phyloP scores from a whole-genome alignment of 2,113 vertebrate genomes.

The Tetrax tetrax region DNA sequence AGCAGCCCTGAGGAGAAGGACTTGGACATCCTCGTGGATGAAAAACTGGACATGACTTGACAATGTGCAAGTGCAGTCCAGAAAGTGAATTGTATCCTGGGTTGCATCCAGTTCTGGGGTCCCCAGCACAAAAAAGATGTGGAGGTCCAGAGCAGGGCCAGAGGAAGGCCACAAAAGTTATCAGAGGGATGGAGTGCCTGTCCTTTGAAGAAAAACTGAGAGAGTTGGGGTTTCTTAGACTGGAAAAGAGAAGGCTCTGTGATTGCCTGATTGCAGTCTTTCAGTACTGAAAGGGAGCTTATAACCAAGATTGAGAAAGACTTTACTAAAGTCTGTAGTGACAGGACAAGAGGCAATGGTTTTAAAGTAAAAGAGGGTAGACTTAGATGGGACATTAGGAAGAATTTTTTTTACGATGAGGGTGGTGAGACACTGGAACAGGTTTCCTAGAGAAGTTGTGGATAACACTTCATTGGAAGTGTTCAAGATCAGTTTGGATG shows the following conservation, averaged over 20 bases:
- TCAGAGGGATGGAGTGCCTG: background rate
- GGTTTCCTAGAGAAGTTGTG: no score
- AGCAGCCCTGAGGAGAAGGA: background rate
- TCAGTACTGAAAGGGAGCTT: background rate
- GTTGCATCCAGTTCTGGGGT: background rate
- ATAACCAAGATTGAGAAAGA: background rate
- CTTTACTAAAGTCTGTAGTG: background rate
- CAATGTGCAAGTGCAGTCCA: background rate
- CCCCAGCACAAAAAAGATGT: background rate
- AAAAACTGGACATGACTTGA: background rate
- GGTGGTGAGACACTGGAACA: background rate
- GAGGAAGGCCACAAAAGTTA: background rate
- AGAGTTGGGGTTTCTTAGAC: background rate
- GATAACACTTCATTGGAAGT: background rate
- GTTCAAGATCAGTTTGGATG: background rate
- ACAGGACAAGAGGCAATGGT: background rate
- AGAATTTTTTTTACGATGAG: background rate
- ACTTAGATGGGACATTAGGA: background rate
- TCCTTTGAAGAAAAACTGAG: background rate
- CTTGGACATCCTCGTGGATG: background rate
- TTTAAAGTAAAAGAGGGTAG: background rate
- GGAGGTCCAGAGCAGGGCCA: background rate
- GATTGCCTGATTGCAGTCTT: background rate
- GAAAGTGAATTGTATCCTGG: background rate
- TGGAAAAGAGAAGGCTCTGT: background rate